Conservation (phyloP, 2,888 invertebrate species). For the Ceratothoa steindachneri region DNA sequence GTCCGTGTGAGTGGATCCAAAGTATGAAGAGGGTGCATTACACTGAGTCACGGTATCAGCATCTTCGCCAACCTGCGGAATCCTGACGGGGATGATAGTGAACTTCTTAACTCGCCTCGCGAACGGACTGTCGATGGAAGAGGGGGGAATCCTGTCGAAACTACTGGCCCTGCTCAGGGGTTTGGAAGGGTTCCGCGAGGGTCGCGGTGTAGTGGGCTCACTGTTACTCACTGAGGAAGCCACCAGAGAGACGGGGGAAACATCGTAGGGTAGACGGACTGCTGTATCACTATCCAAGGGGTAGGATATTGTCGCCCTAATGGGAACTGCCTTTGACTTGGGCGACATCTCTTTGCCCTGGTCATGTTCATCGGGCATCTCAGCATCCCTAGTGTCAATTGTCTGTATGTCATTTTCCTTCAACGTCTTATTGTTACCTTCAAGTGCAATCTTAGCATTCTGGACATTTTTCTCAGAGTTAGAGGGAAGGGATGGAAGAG, state of each 20-base stretch:
- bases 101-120: conserved; percentile 35
- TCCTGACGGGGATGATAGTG: conserved; percentile 37
- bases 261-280: too few relatives aligned
- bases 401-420: too few relatives aligned
- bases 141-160: conserved; percentile 44
- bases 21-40: neutral
- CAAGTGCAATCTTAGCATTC: too few relatives aligned
- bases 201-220: conserved; percentile 20
- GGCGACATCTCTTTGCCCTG: too few relatives aligned
- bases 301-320: too few relatives aligned
- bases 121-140: conserved; percentile 36
- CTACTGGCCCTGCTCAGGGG: conserved; percentile 26
- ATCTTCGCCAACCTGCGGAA: neutral
- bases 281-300: neutral
- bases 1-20: neutral
- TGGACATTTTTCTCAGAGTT: too few relatives aligned
- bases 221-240: neutral
- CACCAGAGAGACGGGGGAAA: neutral
- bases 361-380: too few relatives aligned
- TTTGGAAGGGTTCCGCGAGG: conserved; percentile 13
- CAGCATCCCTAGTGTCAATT: too few relatives aligned
- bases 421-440: too few relatives aligned
- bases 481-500: too few relatives aligned
- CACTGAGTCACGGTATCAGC: neutral
- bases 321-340: too few relatives aligned